Base-by-base conservation (phyloP, 2,888 invertebrate species). In the Hofmannophila pseudospretella region DNA sequence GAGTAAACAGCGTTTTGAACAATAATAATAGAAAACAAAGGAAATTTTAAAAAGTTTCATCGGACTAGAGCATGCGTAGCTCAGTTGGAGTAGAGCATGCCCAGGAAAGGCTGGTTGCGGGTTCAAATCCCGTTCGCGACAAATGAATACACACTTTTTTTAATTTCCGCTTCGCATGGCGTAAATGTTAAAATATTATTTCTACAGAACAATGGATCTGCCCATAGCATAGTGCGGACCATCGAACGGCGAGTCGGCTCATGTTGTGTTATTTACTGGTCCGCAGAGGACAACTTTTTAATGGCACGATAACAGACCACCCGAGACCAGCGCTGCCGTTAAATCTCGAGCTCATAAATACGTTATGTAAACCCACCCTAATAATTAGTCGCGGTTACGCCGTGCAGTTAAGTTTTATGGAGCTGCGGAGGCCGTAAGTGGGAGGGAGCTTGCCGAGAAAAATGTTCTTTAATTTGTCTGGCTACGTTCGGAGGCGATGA, bases 291-390 rank as follows among this genome's bases (percentile, higher is more conserved):
- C 84, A 82, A 86, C 78, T 85, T 85, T 84, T 82, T 84, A 85
- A 85, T 82, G 70, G 76, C 67, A 69, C 74, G 84, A 85, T 86
- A 85, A 85, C 85, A 77, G 84, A 82, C 80, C 85, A 77, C 75
- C 78, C 76, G 82, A 81, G 82, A 79, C 73, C 68, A 61, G 62
- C 63, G 64, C 53, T 70, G 67, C 71, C 74, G 77, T 78, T 80
- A 82, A 85, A 86, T 84, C 84, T 81, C 77, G 62, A 69, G 72
- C 76, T 79, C 85, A 84, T 86, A 85, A 86, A 85, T 86, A 85
- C 69, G 77, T 79, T 82, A 85, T 85, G 86, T 84, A 84, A 85
- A 82, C 84, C 81, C 69, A 78, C 84, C 85, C 84, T 84, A 75
- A 85, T 85, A 84, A 86, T 86, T 86, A 86, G 86, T 80, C 75